Percentiles rank a stretch among this genome's conserved stretches.
Evolutionary conservation across 2,113 vertebrate genomes (phyloP).

Genomic region (Corythoichthys intestinalis): DNA sequence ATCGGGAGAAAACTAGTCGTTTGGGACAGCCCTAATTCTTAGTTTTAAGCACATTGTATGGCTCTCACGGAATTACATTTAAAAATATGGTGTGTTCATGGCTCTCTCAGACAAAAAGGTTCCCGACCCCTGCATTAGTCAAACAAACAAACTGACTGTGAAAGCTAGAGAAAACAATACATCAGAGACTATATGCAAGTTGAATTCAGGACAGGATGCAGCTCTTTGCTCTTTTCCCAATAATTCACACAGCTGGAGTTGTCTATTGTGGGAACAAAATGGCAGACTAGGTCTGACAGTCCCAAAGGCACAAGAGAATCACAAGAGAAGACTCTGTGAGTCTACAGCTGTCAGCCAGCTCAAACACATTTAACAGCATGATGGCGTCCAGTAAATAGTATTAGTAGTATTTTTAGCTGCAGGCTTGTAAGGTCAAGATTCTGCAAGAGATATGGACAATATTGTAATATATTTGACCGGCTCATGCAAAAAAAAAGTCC

Average conservation of each 20-base stretch:
- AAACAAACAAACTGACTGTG: not conserved
- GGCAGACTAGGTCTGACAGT: not conserved
- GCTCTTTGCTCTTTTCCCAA: not conserved
- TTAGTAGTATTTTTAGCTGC: not conserved
- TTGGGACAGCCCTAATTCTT: too few relatives aligned
- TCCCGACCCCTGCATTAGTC: not conserved
- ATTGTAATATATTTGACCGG: not conserved
- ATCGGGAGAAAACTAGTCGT: too few relatives aligned
- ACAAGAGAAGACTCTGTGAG: not conserved
- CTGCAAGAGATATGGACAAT: not conserved
- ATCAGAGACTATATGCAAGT: not conserved
- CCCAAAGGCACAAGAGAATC: slow-evolving; percentile 5
- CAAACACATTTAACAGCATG: not conserved
- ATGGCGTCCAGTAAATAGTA: not conserved
- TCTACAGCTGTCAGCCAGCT: slow-evolving; percentile 3
- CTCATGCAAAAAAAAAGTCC: too few relatives aligned
- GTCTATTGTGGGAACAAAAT: slow-evolving; percentile 5
- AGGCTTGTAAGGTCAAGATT: not conserved
- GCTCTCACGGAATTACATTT: too few relatives aligned
- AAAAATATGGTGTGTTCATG: too few relatives aligned
- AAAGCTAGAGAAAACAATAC: not conserved
- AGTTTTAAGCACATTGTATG: too few relatives aligned
- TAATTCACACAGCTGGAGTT: slow-evolving; percentile 3
- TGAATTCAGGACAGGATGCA: slow-evolving; percentile 1
- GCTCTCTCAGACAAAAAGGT: too few relatives aligned